These are phyloP conservation scores for Puffinus mauretanicus DNA, from an alignment of 2,113 vertebrate genomes.

Conservation along the genomic window DNA sequence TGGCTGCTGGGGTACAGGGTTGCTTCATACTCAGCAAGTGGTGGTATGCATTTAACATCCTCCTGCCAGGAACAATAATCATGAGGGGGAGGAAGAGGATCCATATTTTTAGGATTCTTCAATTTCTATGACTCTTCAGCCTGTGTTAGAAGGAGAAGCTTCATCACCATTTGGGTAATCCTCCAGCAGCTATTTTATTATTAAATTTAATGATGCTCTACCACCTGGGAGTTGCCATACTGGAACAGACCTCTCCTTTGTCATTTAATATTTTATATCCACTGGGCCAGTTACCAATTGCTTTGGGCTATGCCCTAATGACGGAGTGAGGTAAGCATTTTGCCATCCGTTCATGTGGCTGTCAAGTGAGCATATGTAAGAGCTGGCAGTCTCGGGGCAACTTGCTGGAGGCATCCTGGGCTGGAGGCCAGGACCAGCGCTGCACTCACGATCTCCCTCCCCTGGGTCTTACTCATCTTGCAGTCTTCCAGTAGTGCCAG, in stretches of 20 bases:
- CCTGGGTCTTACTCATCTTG: not conserved
- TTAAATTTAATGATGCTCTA: not conserved
- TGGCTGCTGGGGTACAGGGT: not conserved
- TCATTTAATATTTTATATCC: not conserved
- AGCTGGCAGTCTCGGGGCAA: not conserved
- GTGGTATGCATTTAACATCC: not conserved
- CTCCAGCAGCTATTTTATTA: not conserved
- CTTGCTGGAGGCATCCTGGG: not conserved
- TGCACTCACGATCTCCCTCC: not conserved
- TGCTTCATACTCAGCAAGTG: not conserved
- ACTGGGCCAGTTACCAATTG: not conserved
- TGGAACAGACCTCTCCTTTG: not conserved
- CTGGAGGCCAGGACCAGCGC: not conserved
- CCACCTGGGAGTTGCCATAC: not conserved
- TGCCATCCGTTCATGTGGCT: not conserved
- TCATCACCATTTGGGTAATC: not conserved
- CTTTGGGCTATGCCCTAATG: not conserved
- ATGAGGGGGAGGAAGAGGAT: not conserved
- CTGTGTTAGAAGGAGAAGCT: not conserved
- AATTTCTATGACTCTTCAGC: not conserved
- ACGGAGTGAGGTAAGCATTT: not conserved
- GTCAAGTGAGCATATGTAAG: not conserved
- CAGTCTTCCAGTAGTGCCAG: not conserved
- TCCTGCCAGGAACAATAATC: not conserved
- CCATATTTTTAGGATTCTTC: not conserved